phyloP scores from a whole-genome alignment of 1,140 invertebrate genomes.

The Drosophila subpulchrella region DNA sequence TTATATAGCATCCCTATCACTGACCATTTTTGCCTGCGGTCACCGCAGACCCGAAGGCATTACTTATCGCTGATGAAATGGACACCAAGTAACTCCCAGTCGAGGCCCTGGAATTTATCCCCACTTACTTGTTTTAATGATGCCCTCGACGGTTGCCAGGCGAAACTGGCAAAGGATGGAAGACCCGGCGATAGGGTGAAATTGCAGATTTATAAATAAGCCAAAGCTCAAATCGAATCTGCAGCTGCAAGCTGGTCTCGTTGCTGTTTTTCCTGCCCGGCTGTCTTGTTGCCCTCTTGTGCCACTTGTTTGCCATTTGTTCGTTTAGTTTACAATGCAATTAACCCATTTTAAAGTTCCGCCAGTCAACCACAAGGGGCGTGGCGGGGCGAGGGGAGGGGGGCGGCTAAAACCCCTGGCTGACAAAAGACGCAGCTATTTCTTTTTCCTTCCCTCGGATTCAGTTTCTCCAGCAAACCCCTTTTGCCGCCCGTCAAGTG shows the following conservation, averaged over 20 bases:
- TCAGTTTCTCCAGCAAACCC: slow-evolving; percentile 4
- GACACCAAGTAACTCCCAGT: neutral
- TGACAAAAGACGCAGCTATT: slow-evolving; percentile 70
- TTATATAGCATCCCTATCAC: no score
- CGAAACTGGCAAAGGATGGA: slow-evolving; percentile 7
- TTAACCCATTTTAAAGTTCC: slow-evolving; percentile 80
- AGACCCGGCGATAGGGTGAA: slow-evolving; percentile 7
- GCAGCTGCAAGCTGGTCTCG: slow-evolving; percentile 14
- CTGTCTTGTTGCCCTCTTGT: slow-evolving; percentile 49
- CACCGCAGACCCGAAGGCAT: neutral
- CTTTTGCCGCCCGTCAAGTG: slow-evolving; percentile 11
- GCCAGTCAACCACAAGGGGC: slow-evolving; percentile 51
- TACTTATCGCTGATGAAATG: neutral
- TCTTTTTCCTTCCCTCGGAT: slow-evolving; percentile 29
- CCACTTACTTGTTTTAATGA: slow-evolving; percentile 44
- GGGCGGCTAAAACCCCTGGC: slow-evolving; percentile 12
- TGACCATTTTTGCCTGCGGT: neutral
- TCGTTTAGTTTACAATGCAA: slow-evolving; percentile 80
- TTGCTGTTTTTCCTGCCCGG: slow-evolving; percentile 15
- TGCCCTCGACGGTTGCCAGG: slow-evolving; percentile 44
- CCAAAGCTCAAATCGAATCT: slow-evolving; percentile 51
- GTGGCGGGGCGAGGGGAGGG: neutral
- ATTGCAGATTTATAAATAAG: slow-evolving; percentile 35
- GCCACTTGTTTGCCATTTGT: slow-evolving; percentile 75
- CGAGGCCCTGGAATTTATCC: neutral